Percentiles rank a stretch among this genome's conserved stretches.
Evolutionary conservation across 2,888 invertebrate genomes (phyloP).

Genomic region (Xanthorhoe spadicearia): DNA sequence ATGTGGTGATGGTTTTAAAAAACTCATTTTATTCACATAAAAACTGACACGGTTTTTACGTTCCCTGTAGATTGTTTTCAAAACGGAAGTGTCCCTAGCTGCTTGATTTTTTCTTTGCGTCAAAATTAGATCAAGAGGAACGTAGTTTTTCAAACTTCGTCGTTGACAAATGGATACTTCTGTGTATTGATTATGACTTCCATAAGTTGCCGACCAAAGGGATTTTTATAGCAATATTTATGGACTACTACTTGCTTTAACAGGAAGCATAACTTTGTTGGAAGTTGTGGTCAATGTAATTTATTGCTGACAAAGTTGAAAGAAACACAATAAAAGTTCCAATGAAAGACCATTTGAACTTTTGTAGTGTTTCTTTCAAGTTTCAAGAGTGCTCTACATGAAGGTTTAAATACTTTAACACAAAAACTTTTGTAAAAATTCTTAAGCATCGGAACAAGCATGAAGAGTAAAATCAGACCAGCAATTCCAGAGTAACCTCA

Average conservation of each 20-base stretch:
- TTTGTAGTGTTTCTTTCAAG: no score
- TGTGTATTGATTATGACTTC: slow-evolving; percentile 60
- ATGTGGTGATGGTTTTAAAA: slow-evolving; percentile 36
- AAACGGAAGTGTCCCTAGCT: slow-evolving; percentile 65
- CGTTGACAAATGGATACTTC: slow-evolving; percentile 62
- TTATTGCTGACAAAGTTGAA: slow-evolving; percentile 15
- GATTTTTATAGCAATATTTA: slow-evolving; percentile 67
- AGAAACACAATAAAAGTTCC: no score
- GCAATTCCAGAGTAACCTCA: no score
- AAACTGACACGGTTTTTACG: slow-evolving; percentile 50
- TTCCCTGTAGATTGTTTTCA: slow-evolving; percentile 61
- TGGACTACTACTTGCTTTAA: slow-evolving; percentile 44
- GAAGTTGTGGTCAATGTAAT: slow-evolving; percentile 27
- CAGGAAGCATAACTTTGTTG: slow-evolving; percentile 58
- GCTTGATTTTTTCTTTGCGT: slow-evolving; percentile 50
- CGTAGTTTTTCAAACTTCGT: slow-evolving; percentile 51
- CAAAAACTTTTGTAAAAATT: no score
- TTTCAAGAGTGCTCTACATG: no score
- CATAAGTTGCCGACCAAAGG: slow-evolving; percentile 47
- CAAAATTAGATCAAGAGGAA: slow-evolving; percentile 58
- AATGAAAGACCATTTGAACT: not conserved
- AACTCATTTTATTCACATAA: slow-evolving; percentile 48
- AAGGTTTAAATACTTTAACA: no score
- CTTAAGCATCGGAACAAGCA: no score
- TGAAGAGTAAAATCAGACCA: no score